Conservation (phyloP, 2,888 invertebrate species). For the Oxycera nigricornis region DNA sequence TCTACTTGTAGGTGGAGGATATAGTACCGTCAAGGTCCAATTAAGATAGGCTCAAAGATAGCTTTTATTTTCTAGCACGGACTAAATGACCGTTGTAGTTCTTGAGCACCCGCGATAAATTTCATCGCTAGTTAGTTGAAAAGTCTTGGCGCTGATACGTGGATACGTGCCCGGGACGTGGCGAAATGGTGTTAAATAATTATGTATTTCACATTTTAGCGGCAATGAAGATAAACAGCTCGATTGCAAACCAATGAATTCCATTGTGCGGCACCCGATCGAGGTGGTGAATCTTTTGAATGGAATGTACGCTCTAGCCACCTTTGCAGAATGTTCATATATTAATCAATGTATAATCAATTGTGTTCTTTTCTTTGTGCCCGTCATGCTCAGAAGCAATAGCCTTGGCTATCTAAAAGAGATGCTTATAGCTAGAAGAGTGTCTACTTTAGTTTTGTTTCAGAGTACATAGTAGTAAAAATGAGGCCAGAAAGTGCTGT, state of each 20-base stretch:
- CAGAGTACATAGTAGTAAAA: too few species aligned
- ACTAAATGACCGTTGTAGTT: slow-evolving; percentile 30
- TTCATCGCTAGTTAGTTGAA: slow-evolving; percentile 21
- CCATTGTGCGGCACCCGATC: neutral
- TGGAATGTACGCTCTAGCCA: too few species aligned
- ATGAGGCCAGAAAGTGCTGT: too few species aligned
- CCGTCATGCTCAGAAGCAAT: too few species aligned
- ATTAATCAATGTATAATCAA: too few species aligned
- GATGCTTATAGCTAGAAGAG: too few species aligned
- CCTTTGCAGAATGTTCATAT: too few species aligned
- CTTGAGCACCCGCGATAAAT: slow-evolving; percentile 24
- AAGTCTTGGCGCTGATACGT: neutral
- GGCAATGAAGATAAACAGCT: slow-evolving; percentile 15
- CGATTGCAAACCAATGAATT: neutral
- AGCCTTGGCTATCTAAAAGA: too few species aligned
- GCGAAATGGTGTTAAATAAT: slow-evolving; percentile 28
- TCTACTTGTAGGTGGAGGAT: slow-evolving; percentile 23
- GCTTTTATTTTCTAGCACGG: slow-evolving; percentile 29
- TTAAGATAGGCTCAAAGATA: slow-evolving; percentile 38
- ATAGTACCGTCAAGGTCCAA: slow-evolving; percentile 29
- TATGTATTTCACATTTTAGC: slow-evolving; percentile 21
- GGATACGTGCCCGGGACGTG: slow-evolving; percentile 10
- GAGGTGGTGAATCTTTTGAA: too few species aligned
- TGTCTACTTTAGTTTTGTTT: too few species aligned
- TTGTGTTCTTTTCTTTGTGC: too few species aligned